Percentiles rank a stretch among this genome's conserved stretches.
Evolutionary conservation across 2,113 vertebrate genomes (phyloP).

Genomic region (Tupaia tana): DNA sequence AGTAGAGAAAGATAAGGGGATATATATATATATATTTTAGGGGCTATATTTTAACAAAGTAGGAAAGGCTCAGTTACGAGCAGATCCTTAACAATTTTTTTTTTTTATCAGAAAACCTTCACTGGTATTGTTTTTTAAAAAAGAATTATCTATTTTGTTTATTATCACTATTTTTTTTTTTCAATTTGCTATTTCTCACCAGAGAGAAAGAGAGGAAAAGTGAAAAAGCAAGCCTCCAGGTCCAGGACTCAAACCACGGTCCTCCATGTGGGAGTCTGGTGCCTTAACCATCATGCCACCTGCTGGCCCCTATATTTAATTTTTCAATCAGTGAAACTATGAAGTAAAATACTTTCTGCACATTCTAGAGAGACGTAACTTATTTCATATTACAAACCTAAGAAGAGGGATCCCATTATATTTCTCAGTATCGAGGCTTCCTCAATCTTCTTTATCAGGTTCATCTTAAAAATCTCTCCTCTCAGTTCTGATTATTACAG

Average conservation of each 20-base stretch:
- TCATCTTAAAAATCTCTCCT: background rate
- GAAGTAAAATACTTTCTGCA: background rate
- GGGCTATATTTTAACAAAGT: background rate
- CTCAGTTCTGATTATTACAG: background rate
- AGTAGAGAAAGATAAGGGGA: no score
- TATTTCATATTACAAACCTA: background rate
- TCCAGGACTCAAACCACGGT: no score
- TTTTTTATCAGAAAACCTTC: constrained; percentile 5
- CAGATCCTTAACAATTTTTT: constrained; percentile 6
- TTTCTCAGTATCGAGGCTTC: background rate
- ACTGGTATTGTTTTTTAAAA: background rate
- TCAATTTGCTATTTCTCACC: no score
- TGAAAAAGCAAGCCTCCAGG: no score
- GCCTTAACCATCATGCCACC: no score
- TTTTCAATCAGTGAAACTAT: background rate
- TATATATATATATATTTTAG: background rate
- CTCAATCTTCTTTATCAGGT: background rate
- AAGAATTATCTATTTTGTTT: no score
- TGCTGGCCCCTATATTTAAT: no score
- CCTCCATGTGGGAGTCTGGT: no score
- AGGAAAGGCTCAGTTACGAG: background rate
- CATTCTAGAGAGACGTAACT: background rate
- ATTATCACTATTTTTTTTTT: no score
- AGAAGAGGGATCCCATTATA: background rate
- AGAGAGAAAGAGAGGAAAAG: no score